Evolutionary conservation across 30 jellyfish, hydroid and myxozoan genomes (phyloP), one percentile per base, ranked within the genome.

Genomic region (Aurelia sp.): DNA sequence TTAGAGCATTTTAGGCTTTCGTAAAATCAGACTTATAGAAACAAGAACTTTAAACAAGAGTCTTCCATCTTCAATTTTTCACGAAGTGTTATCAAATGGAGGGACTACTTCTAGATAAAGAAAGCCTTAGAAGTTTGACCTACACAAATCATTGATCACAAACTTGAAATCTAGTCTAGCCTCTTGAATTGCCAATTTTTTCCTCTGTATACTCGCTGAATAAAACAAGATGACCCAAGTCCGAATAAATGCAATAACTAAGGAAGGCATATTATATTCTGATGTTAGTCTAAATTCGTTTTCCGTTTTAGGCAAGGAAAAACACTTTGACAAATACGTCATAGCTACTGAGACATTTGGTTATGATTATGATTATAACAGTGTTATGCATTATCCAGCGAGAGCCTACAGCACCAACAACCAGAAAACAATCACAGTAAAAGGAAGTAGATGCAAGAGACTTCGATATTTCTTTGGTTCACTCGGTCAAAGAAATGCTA

Each of bases 301-400:
- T 64, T 41, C 35, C 30, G 1, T 16, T 13, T 22, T 11, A 64
- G 74, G 41, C 48, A 33, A 64, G 35, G 35, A 41, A 64, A 6
- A 11, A 6, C 4, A 64, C 74, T 64, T 64, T 18, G 74, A 48
- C 19, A 71, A 71, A 47, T 64, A 71, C 35, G 82, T 37, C 82
- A 48, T 18, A 47, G 19, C 82, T 37, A 41, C 22, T 2, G 18
- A 71, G 68, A 16, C 82, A 37, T 37, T 71, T 18, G 82, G 82
- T 52, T 33, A 15, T 40, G 67, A 48, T 41, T 76, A 76, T 44
- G 87, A 76, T 76, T 76, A 57, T 44, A 40, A 61, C 77, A 76
- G 87, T 50, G 41, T 76, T 44, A 76, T 76, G 87, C 87, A 76
- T 41, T 76, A 53, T 37, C 87, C 78, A 27, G 35, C 17, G 13